Evolutionary conservation across 2,888 invertebrate species (phyloP).

Genomic region (Volucella bombylans): DNA sequence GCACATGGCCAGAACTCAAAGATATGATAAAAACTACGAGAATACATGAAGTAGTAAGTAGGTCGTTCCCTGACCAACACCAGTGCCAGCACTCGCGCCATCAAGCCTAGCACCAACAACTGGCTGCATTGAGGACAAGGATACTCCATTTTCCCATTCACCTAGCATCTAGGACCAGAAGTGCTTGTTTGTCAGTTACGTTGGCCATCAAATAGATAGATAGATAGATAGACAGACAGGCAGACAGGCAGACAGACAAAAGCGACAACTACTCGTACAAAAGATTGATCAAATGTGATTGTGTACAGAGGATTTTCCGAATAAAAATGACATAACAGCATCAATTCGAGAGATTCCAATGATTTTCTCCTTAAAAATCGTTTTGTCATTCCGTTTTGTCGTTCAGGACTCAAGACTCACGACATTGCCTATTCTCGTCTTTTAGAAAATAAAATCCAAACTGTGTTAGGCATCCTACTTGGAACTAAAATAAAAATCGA

Average conservation of each 20-base stretch:
- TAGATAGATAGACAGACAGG: not conserved
- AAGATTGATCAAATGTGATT: slow-evolving; percentile 63
- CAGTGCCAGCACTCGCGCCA: slow-evolving; percentile 27
- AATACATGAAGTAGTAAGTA: slow-evolving; percentile 46
- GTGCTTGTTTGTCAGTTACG: slow-evolving; percentile 54
- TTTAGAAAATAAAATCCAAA: slow-evolving; percentile 39
- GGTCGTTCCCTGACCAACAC: slow-evolving; percentile 61
- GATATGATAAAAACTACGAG: slow-evolving; percentile 42
- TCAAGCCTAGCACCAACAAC: slow-evolving; percentile 16
- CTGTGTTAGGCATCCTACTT: slow-evolving; percentile 7
- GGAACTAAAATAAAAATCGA: slow-evolving; percentile 52
- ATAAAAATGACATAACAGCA: slow-evolving; percentile 16
- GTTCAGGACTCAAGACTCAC: not conserved
- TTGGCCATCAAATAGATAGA: slow-evolving; percentile 1
- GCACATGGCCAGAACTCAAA: slow-evolving; percentile 16
- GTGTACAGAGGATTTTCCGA: slow-evolving; percentile 32
- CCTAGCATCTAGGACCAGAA: slow-evolving; percentile 23
- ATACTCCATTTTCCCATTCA: slow-evolving; percentile 24
- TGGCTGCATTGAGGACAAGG: slow-evolving; percentile 32
- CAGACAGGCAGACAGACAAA: slow-evolving; percentile 23
- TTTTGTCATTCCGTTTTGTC: slow-evolving; percentile 38
- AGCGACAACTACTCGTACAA: not conserved
- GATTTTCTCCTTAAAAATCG: slow-evolving; percentile 62
- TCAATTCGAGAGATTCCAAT: slow-evolving; percentile 41
- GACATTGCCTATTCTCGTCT: slow-evolving; percentile 7